A percentile compares a stretch with the other conserved stretches of the same genome.
Conservation (phyloP, 2,797 vertebrate species). For the Lycodopsis pacificus region DNA sequence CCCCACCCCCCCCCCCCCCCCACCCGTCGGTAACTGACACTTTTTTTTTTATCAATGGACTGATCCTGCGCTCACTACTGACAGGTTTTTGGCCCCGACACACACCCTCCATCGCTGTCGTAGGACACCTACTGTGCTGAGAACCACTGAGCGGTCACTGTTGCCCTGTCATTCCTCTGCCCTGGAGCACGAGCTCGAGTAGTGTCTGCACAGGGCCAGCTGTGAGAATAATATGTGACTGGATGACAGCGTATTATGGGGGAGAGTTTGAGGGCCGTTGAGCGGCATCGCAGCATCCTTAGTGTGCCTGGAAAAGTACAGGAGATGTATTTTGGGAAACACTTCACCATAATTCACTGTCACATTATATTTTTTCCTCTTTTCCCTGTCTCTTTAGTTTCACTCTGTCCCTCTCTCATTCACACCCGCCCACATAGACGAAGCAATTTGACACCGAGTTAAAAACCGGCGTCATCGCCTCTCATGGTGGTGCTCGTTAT, state of each 20-base stretch:
- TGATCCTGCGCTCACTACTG: constrained; percentile 34
- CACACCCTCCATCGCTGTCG: constrained; percentile 6
- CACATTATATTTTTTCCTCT: constrained; percentile 35
- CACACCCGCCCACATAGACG: constrained; percentile 15
- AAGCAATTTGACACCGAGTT: constrained; percentile 33
- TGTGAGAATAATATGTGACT: constrained; percentile 43
- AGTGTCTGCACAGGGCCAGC: constrained; percentile 4
- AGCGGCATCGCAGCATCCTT: constrained; percentile 26
- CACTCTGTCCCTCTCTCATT: background rate
- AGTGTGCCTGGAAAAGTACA: constrained; percentile 38
- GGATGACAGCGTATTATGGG: constrained; percentile 52
- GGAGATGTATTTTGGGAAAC: constrained; percentile 65
- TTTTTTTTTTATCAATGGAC: constrained; percentile 27
- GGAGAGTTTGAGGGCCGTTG: constrained; percentile 20
- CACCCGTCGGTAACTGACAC: constrained; percentile 53
- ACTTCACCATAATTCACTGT: constrained; percentile 49
- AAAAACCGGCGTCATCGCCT: constrained; percentile 28
- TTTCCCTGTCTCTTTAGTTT: constrained; percentile 15
- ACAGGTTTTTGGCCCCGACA: constrained; percentile 46
- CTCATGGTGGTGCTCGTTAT: constrained; percentile 15
- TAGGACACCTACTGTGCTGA: constrained; percentile 34
- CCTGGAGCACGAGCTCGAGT: constrained; percentile 20
- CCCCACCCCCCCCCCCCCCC: too few relatives aligned
- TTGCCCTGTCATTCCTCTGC: constrained; percentile 42
- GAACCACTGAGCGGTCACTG: constrained; percentile 15